Base-by-base conservation (phyloP, 2,113 vertebrate species). In the Malurus alboscapulatus region DNA sequence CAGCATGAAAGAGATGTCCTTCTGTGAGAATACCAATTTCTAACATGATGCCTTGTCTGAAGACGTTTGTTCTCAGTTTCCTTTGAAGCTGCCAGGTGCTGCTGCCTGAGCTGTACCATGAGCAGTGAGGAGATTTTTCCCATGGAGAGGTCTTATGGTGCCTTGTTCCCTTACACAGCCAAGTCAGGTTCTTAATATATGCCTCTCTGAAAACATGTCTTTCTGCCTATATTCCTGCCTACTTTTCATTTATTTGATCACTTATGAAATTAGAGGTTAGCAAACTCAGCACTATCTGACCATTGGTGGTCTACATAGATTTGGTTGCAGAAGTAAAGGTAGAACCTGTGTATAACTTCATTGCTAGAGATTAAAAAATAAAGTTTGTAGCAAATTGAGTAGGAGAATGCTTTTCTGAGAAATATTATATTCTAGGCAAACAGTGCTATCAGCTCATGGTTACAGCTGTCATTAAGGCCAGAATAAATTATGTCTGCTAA, bases 141-240 rank as follows among this genome's bases (percentile, higher is more conserved):
- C 1, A 4, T 40, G 38, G 32, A 48, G 5, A 53, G 24, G 6
- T 7, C 9, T 61, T 32, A 30, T 2, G n/a, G 12, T 24, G 21
- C 10, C 17, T 44, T 0, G 0, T 9, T 61, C 7, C 8, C 8
- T 83, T 16, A 16, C 6, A 14, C 0, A 36, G 14, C 45, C 71
- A 88, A 59, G 20, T 7, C 21, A 67, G 5, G 16, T 32, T 58
- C 25, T 57, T 66, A 17, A n/a, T 32, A 57, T 2, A 14, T 8
- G 7, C 36, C 65, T 16, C 22, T 24, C 21, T 80, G 36, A 45
- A 88, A 80, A 58, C 0, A 0, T 26, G 10, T 20, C 32, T 10
- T 26, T 84, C 32, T 77, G 47, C 29, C 32, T 88, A 71, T 73
- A 77, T 29, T 87, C 14, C 54, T 53, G 20, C 7, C 26, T 7